These are phyloP conservation scores for Hemibagrus wyckioides DNA, from an alignment of 2,113 vertebrate species.

Conservation along the genomic window DNA sequence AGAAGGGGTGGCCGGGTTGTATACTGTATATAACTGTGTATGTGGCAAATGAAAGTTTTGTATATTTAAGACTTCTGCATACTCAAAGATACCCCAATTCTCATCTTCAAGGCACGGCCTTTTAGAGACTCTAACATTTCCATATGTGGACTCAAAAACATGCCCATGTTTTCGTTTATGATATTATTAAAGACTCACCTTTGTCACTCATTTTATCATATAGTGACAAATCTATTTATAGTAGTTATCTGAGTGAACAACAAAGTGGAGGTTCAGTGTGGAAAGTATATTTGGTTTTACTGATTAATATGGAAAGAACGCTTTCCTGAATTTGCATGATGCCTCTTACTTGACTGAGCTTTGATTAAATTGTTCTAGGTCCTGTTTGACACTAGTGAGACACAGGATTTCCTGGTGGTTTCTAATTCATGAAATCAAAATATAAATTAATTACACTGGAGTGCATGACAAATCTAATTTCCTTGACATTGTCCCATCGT, in stretches of 20 bases:
- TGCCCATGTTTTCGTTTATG: background rate
- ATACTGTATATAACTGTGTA: too few relatives aligned
- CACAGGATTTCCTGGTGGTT: background rate
- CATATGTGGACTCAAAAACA: background rate
- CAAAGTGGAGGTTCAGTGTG: background rate
- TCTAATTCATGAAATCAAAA: background rate
- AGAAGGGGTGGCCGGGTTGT: too few relatives aligned
- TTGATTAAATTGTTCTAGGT: background rate
- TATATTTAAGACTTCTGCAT: too few relatives aligned
- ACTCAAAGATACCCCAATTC: too few relatives aligned
- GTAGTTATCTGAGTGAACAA: background rate
- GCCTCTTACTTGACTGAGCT: background rate
- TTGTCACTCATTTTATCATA: background rate
- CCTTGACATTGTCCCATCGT: background rate
- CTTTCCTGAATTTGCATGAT: background rate
- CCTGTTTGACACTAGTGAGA: background rate
- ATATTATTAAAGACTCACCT: background rate
- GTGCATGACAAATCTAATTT: background rate
- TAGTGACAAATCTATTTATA: background rate
- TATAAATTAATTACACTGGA: background rate
- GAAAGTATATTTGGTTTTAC: background rate
- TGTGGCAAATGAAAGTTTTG: too few relatives aligned
- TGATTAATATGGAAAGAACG: background rate
- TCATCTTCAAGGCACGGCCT: too few relatives aligned
- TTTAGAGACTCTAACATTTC: too few relatives aligned